Base-by-base conservation (phyloP, 2,797 vertebrate species). In the Enteromius viviparus region DNA sequence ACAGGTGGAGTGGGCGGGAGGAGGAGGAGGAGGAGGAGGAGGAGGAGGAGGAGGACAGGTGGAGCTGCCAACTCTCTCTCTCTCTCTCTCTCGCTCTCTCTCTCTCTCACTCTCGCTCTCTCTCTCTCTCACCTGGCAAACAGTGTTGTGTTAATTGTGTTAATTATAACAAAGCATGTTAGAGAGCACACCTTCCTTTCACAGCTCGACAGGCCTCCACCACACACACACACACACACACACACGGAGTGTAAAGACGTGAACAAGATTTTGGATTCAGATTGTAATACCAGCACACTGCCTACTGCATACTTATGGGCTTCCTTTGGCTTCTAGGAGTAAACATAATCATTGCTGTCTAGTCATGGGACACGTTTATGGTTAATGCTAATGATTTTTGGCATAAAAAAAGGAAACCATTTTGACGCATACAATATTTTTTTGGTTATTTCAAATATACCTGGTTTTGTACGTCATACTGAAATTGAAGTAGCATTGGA, bases 1-100 rank as follows among this genome's bases (percentile, higher is more conserved):
- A 76, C 77, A 72, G 81, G 85, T 83, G 76, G 37, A n/a, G 58
- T 32, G 26, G 49, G 62, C 7, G n/a, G n/a, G n/a, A n/a, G n/a
- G n/a, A n/a, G n/a, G n/a, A n/a, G n/a, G n/a, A 42, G 42, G 51
- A 34, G 53, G 49, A 40, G 11, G 11, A 26, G 42, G 42, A 45
- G 42, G 1, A 53, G 51, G 51, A 21, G 19, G 19, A 21, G 17
- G 1, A 14, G 53, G 53, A 55, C 53, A 62, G 40, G 79, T 62
- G 64, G 3, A 53, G 53, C 6, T 26, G 29, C 34, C 51, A 49
- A 37, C 70, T 60, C 37, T 45, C 45, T 40, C 7, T 0, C 29
- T 34, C 78, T 14, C 45, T 34, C 42, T 19, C 34, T 15, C n/a
- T n/a, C n/a, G n/a, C n/a, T n/a, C n/a, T n/a, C n/a, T n/a, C n/a